These are phyloP conservation scores for Brenthis hecate DNA, from an alignment of 2,888 invertebrate species.

Conservation along the genomic window DNA sequence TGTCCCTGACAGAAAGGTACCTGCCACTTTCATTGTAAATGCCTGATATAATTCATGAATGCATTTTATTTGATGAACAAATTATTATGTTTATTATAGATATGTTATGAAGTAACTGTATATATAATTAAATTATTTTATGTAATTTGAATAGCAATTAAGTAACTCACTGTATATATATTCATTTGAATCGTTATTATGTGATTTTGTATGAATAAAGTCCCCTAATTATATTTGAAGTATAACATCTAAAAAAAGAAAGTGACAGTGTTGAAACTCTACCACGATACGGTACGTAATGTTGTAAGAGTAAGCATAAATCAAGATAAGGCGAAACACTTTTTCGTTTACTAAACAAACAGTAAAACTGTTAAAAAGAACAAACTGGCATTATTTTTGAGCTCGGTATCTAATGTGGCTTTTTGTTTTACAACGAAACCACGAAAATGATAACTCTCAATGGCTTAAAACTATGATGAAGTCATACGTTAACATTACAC, in stretches of 20 bases:
- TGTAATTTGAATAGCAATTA: no score
- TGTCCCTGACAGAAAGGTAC: no score
- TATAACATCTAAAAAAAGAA: not conserved
- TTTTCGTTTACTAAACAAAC: slow-evolving; percentile 13
- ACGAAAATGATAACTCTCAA: slow-evolving; percentile 27
- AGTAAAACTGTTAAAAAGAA: slow-evolving; percentile 14
- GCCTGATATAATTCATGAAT: no score
- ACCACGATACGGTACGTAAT: slow-evolving; percentile 2
- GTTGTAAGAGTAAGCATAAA: slow-evolving; percentile 16
- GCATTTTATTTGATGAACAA: no score
- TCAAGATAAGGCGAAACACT: slow-evolving; percentile 10
- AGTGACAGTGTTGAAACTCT: slow-evolving; percentile 3
- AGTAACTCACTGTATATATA: no score
- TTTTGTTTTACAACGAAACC: slow-evolving; percentile 12
- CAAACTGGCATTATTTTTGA: not conserved
- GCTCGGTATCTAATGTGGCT: slow-evolving; percentile 10
- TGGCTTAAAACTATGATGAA: slow-evolving; percentile 26
- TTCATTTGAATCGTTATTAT: no score
- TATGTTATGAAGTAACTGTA: no score
- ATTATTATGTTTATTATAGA: no score
- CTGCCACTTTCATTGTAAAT: no score
- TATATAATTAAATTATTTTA: no score
- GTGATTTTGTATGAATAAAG: no score
- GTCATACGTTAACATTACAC: slow-evolving; percentile 37
- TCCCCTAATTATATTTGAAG: not conserved